Evolutionary conservation across 2,888 invertebrate species (phyloP).

Genomic region (Melanophora roralis): DNA sequence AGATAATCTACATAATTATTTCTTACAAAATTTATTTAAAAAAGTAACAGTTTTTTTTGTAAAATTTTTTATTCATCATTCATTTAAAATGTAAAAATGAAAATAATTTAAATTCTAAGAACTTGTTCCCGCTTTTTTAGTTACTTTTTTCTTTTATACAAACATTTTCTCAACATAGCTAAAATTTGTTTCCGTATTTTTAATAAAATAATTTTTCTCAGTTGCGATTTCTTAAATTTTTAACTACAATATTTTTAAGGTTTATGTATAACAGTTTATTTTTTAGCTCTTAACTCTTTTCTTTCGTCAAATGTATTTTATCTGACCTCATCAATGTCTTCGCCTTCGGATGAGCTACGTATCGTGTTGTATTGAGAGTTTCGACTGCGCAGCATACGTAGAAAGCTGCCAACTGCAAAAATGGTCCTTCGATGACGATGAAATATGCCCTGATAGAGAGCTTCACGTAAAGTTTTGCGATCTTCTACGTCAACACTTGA

Average conservation of each 20-base stretch:
- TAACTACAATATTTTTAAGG: constrained; percentile 1
- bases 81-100: constrained; percentile 30
- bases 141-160: neutral
- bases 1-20: no score
- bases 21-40: no score
- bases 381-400: constrained; percentile 85
- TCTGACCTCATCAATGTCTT: constrained; percentile 77
- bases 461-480: constrained; percentile 83
- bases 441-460: constrained; percentile 87
- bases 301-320: constrained; percentile 68
- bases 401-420: constrained; percentile 86
- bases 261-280: constrained; percentile 1
- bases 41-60: neutral
- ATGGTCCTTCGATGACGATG: constrained; percentile 86
- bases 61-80: constrained; percentile 3
- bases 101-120: constrained; percentile 50
- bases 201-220: constrained; percentile 12
- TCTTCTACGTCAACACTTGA: constrained; percentile 82
- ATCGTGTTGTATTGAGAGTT: constrained; percentile 87
- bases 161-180: constrained; percentile 4
- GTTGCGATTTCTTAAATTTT: neutral
- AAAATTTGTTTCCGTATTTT: neutral
- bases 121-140: constrained; percentile 49
- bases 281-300: constrained; percentile 2
- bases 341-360: constrained; percentile 78